These are phyloP conservation scores for Phymorhynchus buccinoides DNA, from an alignment of 1,140 invertebrate genomes.

Conservation along the genomic window DNA sequence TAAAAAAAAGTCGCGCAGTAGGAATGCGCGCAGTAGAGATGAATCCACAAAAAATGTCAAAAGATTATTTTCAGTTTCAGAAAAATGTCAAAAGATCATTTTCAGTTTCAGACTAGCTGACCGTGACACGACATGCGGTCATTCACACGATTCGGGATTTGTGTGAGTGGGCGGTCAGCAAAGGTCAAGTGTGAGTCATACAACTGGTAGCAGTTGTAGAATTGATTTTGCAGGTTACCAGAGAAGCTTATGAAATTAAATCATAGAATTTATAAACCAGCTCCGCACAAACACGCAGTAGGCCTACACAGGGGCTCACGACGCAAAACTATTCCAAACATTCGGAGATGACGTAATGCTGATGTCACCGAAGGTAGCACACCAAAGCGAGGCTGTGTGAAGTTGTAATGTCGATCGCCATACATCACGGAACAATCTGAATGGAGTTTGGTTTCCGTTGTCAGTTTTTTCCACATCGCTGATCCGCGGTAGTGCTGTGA, in stretches of 20 bases:
- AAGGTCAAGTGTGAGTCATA: background rate
- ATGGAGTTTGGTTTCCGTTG: slow-evolving; percentile 28
- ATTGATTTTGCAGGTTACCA: background rate
- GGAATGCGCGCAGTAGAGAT: background rate
- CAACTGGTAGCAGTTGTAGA: background rate
- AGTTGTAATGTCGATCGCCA: slow-evolving; percentile 40
- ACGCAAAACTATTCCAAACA: slow-evolving; percentile 37
- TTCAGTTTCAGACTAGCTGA: background rate
- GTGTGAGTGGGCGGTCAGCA: background rate
- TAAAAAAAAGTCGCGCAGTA: no score
- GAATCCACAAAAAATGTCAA: background rate
- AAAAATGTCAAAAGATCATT: background rate
- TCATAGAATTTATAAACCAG: background rate
- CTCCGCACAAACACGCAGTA: background rate
- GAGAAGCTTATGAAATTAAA: background rate
- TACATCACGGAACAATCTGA: slow-evolving; percentile 33
- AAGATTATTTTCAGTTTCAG: background rate
- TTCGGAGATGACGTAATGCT: slow-evolving; percentile 37
- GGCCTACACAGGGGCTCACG: background rate
- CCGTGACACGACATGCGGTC: background rate
- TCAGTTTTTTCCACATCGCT: background rate
- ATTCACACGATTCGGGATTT: background rate
- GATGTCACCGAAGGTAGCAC: slow-evolving; percentile 38
- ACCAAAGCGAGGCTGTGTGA: slow-evolving; percentile 35
- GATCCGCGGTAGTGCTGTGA: background rate